Percentiles rank a stretch among this genome's conserved stretches.
These are phyloP conservation scores for Thumatha senex DNA, from an alignment of 2,888 invertebrate species.

Conservation along the genomic window DNA sequence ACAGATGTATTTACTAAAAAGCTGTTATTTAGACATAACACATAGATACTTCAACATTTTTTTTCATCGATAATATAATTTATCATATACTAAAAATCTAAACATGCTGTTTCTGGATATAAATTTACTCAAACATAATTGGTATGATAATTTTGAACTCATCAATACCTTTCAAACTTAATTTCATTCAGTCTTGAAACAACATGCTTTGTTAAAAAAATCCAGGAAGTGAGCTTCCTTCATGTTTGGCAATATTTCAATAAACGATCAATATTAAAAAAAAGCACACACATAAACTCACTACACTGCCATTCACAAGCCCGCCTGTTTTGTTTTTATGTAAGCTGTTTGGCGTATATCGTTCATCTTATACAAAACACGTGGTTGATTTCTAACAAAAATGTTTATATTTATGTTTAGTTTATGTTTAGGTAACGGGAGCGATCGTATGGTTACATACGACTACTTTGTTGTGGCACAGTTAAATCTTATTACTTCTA, in stretches of 20 bases:
- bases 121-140: no score
- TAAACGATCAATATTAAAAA: background rate
- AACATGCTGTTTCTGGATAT: no score
- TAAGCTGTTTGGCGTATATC: slow-evolving; percentile 5
- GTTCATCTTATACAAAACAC: slow-evolving; percentile 9
- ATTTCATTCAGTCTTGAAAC: no score
- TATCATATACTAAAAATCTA: no score
- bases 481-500: slow-evolving; percentile 12
- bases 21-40: no score
- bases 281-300: background rate
- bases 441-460: slow-evolving; percentile 31
- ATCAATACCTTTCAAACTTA: no score
- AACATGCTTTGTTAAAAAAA: no score
- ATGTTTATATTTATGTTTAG: slow-evolving; percentile 31
- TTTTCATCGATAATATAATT: no score
- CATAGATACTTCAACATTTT: no score
- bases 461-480: slow-evolving; percentile 22
- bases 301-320: background rate
- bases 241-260: background rate
- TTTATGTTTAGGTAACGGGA: slow-evolving; percentile 31
- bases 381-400: slow-evolving; percentile 24
- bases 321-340: background rate
- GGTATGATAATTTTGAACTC: no score
- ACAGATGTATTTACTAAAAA: no score
- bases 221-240: background rate